Evolutionary conservation across 1,140 invertebrate genomes (phyloP), one percentile per base, ranked within the genome.

Genomic region (Sipha flava): DNA sequence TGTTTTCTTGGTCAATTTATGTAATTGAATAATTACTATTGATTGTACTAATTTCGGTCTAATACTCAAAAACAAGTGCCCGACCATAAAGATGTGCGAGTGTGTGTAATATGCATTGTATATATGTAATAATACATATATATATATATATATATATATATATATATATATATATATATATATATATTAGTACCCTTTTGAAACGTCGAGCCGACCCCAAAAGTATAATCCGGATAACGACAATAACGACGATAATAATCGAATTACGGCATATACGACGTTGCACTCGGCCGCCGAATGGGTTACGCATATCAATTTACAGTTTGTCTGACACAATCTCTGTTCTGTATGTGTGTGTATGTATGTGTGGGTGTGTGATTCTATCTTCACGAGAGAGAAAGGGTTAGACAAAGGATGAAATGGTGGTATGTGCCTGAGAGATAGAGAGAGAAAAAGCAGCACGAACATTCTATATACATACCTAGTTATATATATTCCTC

Each of bases 271-370:
- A 23, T 54, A 7, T 7, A 29, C 3, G 0, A 14, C 9, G 12
- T 12, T 37, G n/a, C 45, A 66, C 26, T 43, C 9, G 26, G 26
- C 70, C 47, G 0, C 29, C 9, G 47, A 34, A 52, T 49, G 72
- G 45, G 47, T 31, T 47, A 34, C 14, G 66, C 31, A 54, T 75
- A 75, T 75, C 29, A 75, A 75, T 75, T 75, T 75, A 29, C 49
- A 31, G 16, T 66, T 59, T 66, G 47, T n/a, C 45, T 45, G 45
- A 21, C 45, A n/a, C 18, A 54, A 18, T 16, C 4, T 21, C 7
- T 6, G n/a, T n/a, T n/a, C n/a, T n/a, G n/a, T n/a, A n/a, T n/a
- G n/a, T n/a, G n/a, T n/a, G n/a, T n/a, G n/a, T n/a, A n/a, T n/a
- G n/a, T n/a, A n/a, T n/a, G n/a, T n/a, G n/a, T n/a, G n/a, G n/a